phyloP scores from a whole-genome alignment of 2,113 vertebrate genomes.

The Glaucidium brasilianum region DNA sequence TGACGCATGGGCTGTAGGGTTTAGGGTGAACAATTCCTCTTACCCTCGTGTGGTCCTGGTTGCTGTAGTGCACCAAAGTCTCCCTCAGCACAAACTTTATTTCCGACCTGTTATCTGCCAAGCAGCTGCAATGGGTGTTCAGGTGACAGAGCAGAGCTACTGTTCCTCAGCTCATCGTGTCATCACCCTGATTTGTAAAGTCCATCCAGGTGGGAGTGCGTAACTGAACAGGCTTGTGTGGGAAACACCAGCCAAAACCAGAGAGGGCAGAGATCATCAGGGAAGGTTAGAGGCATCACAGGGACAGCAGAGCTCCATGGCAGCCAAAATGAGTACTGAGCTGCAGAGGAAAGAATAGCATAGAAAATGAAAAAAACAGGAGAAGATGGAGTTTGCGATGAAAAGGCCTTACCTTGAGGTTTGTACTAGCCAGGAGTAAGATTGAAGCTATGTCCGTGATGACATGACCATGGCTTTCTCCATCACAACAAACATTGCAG shows the following conservation, averaged over 20 bases:
- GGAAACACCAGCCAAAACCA: background rate
- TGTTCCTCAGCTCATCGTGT: accelerated
- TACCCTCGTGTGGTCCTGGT: background rate
- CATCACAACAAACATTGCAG: background rate
- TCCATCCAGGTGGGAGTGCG: background rate
- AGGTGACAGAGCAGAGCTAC: background rate
- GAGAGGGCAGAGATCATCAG: background rate
- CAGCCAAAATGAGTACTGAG: background rate
- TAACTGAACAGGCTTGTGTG: background rate
- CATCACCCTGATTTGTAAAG: background rate
- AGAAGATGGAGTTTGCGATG: background rate
- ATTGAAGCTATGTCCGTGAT: background rate
- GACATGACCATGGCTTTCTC: background rate
- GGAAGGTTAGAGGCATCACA: background rate
- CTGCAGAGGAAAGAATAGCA: background rate
- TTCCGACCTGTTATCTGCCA: background rate
- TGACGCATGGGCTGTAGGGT: background rate
- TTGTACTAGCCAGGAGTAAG: background rate
- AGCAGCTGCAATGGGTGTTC: background rate
- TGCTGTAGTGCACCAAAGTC: background rate
- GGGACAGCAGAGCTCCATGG: background rate
- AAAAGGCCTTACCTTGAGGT: accelerated
- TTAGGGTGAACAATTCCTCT: background rate
- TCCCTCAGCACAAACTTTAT: background rate
- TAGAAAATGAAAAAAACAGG: accelerated